These are phyloP conservation scores for Neelides folsomi DNA, from an alignment of 2,888 invertebrate genomes.

Conservation along the genomic window DNA sequence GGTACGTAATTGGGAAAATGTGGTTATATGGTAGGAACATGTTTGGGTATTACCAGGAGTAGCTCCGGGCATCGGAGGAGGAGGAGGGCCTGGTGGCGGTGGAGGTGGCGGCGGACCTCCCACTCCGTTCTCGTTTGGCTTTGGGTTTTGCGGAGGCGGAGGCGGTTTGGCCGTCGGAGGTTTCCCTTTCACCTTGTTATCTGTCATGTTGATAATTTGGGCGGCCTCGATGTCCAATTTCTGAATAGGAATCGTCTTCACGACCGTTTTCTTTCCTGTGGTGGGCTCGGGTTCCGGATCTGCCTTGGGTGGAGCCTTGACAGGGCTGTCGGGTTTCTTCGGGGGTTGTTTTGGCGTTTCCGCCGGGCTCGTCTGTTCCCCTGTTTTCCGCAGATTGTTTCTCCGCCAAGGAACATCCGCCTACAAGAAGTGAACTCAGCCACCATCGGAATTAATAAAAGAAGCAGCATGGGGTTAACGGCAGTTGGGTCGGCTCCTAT, in stretches of 20 bases:
- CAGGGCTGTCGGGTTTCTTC: constrained; percentile 19
- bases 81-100: constrained; percentile 17
- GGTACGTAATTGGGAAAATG: too few relatives aligned
- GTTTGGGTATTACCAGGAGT: not conserved
- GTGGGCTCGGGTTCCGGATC: too few relatives aligned
- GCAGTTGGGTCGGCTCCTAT: too few relatives aligned
- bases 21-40: too few relatives aligned
- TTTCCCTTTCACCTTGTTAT: not conserved
- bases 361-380: not conserved
- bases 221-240: too few relatives aligned
- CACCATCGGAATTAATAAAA: too few relatives aligned
- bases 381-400: constrained; percentile 1
- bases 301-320: not conserved
- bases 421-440: not conserved
- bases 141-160: not conserved
- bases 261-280: too few relatives aligned
- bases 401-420: constrained; percentile 3
- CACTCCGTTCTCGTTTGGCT: not conserved
- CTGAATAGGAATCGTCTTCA: too few relatives aligned
- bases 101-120: constrained; percentile 21
- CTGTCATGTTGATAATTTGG: too few relatives aligned
- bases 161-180: not conserved
- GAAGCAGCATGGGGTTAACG: too few relatives aligned
- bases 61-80: constrained; percentile 5
- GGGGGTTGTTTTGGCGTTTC: constrained; percentile 13